Evolutionary conservation across 2,113 vertebrate species (phyloP), one percentile per base, ranked within the genome.

Genomic region (Anarhynchus alexandrinus): DNA sequence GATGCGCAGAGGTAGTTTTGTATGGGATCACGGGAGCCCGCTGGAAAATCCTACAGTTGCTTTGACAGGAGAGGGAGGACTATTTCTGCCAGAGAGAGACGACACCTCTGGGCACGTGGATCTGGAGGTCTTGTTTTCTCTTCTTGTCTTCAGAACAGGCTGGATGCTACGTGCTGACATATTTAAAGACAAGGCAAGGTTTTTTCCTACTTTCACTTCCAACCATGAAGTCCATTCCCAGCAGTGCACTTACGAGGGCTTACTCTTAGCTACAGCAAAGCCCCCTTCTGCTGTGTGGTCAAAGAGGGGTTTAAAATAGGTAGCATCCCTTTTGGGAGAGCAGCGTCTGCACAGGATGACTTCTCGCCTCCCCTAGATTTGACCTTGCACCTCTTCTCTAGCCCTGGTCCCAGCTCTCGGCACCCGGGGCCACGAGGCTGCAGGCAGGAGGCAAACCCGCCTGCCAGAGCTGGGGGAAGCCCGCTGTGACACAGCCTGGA

Each of bases 171-270:
- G 0, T 59, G 78, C 15, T 54, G 34, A 42, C 45, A 52, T 19
- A 45, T 11, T 82, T 72, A 87, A 84, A 93, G 67, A 42, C 5
- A 77, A 58, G 12, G 8, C 5, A 82, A 66, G 34, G 12, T 22
- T 69, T 94, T 47, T 58, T 29, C 42, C 42, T 83, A 2, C n/a
- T 73, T 85, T 34, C 9, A 71, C 22, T 70, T 87, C 43, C 55
- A 83, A 36, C 18, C 14, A 14, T 13, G n/a, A 47, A 65, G 10
- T 40, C 82, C 64, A 52, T 55, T 69, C 38, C 62, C 34, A 88
- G 54, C 4, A 7, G 10, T 43, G 10, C 5, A 13, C n/a, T 59
- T 57, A 47, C 0, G 0, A 20, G 62, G 52, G 27, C 30, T 38
- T 61, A 40, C 10, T 54, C 36, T 36, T 25, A 42, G 51, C 52